Percentiles rank a stretch among this genome's conserved stretches.
phyloP scores from a whole-genome alignment of 2,113 vertebrate species.

The Cryptotis parvus region DNA sequence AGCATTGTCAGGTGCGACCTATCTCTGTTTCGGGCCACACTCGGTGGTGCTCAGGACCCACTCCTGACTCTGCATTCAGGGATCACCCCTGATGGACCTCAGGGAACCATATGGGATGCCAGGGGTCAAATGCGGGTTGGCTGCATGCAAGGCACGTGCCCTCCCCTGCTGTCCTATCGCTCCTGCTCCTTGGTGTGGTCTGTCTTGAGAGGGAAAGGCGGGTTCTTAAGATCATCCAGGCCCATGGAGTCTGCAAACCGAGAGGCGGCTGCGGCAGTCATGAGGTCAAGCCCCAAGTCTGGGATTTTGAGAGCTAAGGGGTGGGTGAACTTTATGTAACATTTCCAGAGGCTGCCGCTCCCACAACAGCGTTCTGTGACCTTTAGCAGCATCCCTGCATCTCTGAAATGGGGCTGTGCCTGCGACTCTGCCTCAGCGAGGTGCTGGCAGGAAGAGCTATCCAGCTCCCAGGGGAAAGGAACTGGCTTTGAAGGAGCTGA shows the following conservation, averaged over 20 bases:
- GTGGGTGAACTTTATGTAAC: neutral
- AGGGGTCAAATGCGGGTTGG: too few species aligned
- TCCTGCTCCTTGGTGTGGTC: too few species aligned
- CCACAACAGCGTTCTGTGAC: neutral
- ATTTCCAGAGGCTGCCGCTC: neutral
- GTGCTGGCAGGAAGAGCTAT: constrained; percentile 66
- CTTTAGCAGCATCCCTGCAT: constrained; percentile 49
- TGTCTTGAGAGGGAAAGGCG: neutral
- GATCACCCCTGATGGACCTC: too few species aligned
- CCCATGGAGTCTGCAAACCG: neutral
- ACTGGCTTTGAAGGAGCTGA: constrained; percentile 64
- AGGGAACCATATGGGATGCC: too few species aligned
- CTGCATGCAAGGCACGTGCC: too few species aligned
- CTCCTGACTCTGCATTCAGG: too few species aligned
- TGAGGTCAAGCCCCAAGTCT: neutral
- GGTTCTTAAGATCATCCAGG: neutral
- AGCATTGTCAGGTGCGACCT: too few species aligned
- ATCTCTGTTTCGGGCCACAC: too few species aligned
- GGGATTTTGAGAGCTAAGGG: constrained; percentile 3
- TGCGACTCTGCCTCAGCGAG: constrained; percentile 40
- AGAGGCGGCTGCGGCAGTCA: neutral
- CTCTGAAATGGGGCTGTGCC: constrained; percentile 55
- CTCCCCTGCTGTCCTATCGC: too few species aligned
- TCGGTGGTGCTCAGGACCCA: too few species aligned
- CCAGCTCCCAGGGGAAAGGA: constrained; percentile 55